Base-by-base conservation (phyloP, 92 coral and sea anemone species). In the Zoanthus sansibaricus region DNA sequence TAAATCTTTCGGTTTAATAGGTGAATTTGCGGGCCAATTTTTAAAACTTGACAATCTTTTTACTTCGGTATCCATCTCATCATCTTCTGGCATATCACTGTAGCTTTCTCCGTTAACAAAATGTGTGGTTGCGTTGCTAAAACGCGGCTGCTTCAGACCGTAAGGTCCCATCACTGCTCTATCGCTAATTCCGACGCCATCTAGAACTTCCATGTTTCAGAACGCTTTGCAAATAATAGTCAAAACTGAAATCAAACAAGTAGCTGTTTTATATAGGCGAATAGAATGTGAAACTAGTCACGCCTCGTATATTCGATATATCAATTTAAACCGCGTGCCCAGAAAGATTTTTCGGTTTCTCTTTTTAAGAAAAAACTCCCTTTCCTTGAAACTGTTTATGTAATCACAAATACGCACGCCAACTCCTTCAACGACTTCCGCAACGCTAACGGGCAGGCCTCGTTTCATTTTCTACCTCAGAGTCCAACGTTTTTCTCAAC, bases 11-110 rank as follows among this genome's bases (percentile, higher is more conserved):
- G 98, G 95, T 56, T 92, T 71, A 4, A 97, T 74, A n/a, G 98
- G 93, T 30, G 86, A 86, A 45, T 71, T 21, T 42, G 42, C 66
- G 0, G 99, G 94, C 99, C 99, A 97, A 31, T 83, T 70, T 44
- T 58, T 61, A 77, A 92, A 97, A 3, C 95, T 92, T 13, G 88
- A 89, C 5, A 95, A 91, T 55, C 99, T 92, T 61, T 95, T 92
- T 58, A 90, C 90, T 20, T 87, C 83, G 82, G 88, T 95, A 55
- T 88, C 93, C 93, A 95, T 91, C 54, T 93, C 97, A 10, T 97
- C 94, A 32, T 92, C 94, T 62, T 83, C 90, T 11, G 87, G 88
- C 82, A 90, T 90, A 52, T 94, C 94, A 9, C 74, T 25, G 17
- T 12, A 82, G 85, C 45, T 49, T 4, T 62, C 68, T 71, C 87